phyloP scores from a whole-genome alignment of 2,113 vertebrate genomes.

The Ameiurus melas region DNA sequence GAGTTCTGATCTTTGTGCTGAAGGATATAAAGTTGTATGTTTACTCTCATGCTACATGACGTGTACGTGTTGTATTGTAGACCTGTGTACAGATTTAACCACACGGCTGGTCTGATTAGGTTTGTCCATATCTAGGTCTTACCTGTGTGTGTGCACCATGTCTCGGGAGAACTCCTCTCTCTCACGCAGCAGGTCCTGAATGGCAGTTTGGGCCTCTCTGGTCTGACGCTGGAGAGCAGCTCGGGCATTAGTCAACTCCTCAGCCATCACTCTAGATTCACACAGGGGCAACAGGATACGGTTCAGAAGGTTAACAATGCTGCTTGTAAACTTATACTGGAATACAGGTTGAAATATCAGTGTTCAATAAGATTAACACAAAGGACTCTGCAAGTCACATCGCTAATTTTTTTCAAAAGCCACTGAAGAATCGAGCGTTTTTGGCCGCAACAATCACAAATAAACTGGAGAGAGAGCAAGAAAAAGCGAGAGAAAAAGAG shows the following conservation, averaged over 20 bases:
- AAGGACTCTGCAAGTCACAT: too few species aligned
- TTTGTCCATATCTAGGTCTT: slow-evolving; percentile 24
- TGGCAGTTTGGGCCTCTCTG: slow-evolving; percentile 88
- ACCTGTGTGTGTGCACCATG: slow-evolving; percentile 90
- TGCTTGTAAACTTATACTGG: neutral
- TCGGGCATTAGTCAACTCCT: slow-evolving; percentile 88
- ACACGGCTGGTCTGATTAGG: neutral
- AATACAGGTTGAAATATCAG: neutral
- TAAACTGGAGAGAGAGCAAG: too few species aligned
- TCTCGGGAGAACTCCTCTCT: slow-evolving; percentile 86
- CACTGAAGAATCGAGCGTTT: too few species aligned
- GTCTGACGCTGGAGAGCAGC: slow-evolving; percentile 85
- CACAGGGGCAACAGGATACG: neutral
- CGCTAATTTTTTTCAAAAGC: too few species aligned
- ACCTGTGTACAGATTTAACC: neutral
- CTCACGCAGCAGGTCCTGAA: slow-evolving; percentile 90
- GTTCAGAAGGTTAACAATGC: neutral
- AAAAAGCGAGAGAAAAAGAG: too few species aligned
- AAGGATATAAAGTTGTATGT: neutral
- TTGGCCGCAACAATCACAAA: too few species aligned
- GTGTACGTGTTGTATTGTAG: neutral
- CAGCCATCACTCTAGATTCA: slow-evolving; percentile 90
- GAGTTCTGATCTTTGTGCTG: neutral
- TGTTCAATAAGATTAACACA: neutral
- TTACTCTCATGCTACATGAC: neutral